These are phyloP conservation scores for Odontothrips loti DNA, from an alignment of 2,888 invertebrate genomes.

Conservation along the genomic window DNA sequence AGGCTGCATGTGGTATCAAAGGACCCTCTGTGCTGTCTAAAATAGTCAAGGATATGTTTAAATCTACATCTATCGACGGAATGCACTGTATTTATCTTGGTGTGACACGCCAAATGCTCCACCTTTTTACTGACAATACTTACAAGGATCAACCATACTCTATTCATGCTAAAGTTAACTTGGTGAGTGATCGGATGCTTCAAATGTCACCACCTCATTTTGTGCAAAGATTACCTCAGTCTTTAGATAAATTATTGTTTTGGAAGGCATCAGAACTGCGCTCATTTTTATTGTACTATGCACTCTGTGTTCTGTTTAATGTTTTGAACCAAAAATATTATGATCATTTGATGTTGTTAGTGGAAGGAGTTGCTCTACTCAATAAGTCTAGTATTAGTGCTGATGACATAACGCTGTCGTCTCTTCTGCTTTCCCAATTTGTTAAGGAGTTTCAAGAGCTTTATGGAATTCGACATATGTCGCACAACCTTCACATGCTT, in stretches of 20 bases:
- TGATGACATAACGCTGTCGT: background rate
- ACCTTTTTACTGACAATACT: background rate
- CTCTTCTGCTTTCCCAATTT: background rate
- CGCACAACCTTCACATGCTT: background rate
- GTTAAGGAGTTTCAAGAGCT: background rate
- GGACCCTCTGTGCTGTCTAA: background rate
- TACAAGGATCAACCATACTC: background rate
- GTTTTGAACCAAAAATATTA: background rate
- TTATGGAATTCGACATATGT: background rate
- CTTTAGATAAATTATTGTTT: background rate
- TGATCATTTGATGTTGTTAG: background rate
- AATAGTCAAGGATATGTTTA: background rate
- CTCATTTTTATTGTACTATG: background rate
- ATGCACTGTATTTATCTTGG: slow-evolving; percentile 11
- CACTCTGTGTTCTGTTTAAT: background rate
- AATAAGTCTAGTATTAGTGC: background rate
- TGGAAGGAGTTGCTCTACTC: background rate
- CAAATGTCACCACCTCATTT: background rate
- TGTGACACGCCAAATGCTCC: background rate
- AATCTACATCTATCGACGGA: background rate
- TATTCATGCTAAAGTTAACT: background rate
- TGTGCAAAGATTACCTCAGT: background rate
- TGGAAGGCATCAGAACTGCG: background rate
- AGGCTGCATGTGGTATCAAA: background rate
- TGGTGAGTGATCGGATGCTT: background rate